Evolutionary conservation across 1,140 invertebrate genomes (phyloP).

Genomic region (Brachionus asplanchnoidis): DNA sequence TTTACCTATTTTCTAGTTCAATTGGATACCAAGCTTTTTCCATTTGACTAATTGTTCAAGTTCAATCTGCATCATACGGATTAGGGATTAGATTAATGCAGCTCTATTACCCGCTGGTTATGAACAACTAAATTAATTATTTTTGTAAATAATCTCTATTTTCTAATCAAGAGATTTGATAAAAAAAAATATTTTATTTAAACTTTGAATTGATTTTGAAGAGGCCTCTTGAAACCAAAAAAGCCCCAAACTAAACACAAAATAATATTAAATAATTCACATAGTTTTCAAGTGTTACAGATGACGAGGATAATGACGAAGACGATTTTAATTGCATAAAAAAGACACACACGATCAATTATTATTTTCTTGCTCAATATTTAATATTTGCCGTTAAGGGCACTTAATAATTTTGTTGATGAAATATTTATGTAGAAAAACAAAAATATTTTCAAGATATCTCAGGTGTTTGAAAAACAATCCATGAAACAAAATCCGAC

Average conservation of each 20-base stretch:
- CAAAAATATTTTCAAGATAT: constrained; percentile 19
- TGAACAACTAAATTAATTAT: constrained; percentile 27
- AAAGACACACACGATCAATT: background rate
- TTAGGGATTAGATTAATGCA: background rate
- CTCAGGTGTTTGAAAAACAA: constrained; percentile 22
- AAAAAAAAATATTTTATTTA: constrained; percentile 16
- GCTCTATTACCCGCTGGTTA: constrained; percentile 22
- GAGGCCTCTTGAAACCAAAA: background rate
- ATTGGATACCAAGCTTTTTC: background rate
- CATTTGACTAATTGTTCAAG: background rate
- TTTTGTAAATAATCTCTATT: constrained; percentile 19
- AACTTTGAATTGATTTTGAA: constrained; percentile 11
- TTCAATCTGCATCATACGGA: constrained; percentile 19
- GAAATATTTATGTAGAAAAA: constrained; percentile 5
- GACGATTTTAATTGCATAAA: background rate
- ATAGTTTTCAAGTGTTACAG: constrained; percentile 15
- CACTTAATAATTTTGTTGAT: background rate
- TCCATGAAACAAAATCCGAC: background rate
- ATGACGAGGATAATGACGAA: constrained; percentile 16
- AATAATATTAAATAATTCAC: constrained; percentile 38
- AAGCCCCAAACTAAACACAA: background rate
- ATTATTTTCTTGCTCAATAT: constrained; percentile 11
- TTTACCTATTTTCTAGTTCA: background rate
- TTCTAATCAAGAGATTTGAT: constrained; percentile 8
- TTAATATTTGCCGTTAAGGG: constrained; percentile 18